phyloP scores from a whole-genome alignment of 2,113 vertebrate genomes.

The Sciurus niger region DNA sequence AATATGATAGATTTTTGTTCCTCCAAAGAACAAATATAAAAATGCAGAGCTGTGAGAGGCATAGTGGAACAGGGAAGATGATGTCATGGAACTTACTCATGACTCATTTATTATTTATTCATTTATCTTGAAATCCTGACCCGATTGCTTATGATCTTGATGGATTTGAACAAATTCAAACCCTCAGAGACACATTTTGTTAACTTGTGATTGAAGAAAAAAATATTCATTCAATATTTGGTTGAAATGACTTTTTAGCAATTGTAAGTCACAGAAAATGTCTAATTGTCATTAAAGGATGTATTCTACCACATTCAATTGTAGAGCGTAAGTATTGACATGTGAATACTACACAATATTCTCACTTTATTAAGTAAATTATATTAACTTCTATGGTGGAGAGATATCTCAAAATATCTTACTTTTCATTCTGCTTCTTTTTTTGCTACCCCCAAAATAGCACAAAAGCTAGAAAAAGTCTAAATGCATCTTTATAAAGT shows the following conservation, averaged over 20 bases:
- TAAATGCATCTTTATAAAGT: neutral
- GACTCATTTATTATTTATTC: too few relatives aligned
- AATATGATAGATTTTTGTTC: neutral
- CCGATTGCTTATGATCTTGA: neutral
- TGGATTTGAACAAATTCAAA: neutral
- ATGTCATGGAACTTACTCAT: neutral
- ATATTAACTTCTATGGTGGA: neutral
- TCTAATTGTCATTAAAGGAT: neutral
- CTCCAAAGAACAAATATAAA: neutral
- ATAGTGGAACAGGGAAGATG: neutral
- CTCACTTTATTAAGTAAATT: neutral
- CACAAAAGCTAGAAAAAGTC: neutral
- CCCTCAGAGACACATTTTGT: neutral
- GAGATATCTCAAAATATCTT: neutral
- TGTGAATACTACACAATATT: neutral
- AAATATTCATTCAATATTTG: neutral
- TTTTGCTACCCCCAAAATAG: neutral
- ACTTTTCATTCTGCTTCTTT: neutral
- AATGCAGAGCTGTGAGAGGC: neutral
- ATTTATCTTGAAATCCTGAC: neutral
- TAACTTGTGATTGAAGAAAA: neutral
- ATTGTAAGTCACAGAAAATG: neutral
- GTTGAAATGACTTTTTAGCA: neutral
- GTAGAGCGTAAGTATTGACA: neutral
- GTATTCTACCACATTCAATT: neutral